Conservation (phyloP, 2,113 vertebrate species). For the Cricetomys ansorgei region DNA sequence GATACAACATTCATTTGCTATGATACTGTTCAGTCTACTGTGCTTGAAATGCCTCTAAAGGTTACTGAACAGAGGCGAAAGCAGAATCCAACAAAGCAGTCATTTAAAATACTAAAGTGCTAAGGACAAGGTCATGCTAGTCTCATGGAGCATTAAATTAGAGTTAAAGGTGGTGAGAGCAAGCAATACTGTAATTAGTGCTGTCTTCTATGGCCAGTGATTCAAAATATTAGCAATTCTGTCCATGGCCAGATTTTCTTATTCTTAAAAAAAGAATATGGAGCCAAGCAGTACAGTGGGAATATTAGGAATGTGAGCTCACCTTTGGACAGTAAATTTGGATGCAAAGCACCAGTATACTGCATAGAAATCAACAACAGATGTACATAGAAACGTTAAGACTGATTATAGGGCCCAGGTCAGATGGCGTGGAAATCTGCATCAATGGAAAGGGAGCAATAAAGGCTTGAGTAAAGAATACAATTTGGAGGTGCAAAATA, state of each 20-base stretch:
- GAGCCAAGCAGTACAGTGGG: not conserved
- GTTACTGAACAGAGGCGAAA: not conserved
- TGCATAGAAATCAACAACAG: not conserved
- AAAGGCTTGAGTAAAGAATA: not conserved
- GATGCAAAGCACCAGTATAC: not conserved
- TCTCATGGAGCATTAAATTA: not conserved
- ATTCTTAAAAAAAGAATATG: not conserved
- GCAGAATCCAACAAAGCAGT: not conserved
- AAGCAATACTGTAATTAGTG: not conserved
- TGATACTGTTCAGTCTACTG: not conserved
- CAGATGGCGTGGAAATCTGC: not conserved
- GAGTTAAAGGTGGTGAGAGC: not conserved
- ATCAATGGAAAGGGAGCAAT: not conserved
- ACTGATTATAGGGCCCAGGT: not conserved
- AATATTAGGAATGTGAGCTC: not conserved
- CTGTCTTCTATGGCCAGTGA: not conserved
- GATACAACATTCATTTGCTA: not conserved
- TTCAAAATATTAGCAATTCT: constrained; percentile 22
- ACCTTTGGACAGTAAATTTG: not conserved
- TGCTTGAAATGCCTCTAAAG: not conserved
- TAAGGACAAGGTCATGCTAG: not conserved
- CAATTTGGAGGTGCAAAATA: not conserved
- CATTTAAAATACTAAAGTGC: not conserved
- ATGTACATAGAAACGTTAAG: not conserved
- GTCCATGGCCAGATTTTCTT: not conserved